Evolutionary conservation across 2,113 vertebrate species (phyloP).

Genomic region (Pandion haliaetus): DNA sequence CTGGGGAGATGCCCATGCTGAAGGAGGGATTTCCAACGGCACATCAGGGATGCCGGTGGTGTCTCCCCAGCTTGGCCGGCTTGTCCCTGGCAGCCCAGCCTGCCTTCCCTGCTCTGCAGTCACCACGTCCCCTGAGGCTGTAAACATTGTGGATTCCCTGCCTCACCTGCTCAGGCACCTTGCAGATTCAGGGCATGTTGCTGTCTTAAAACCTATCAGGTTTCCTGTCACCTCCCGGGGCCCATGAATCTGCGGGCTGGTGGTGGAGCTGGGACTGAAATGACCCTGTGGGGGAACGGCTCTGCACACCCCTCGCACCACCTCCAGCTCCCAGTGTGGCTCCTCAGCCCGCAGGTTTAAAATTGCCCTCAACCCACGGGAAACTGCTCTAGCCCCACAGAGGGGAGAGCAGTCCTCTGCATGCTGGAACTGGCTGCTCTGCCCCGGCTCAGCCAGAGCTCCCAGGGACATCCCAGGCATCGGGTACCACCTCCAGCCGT

Average conservation of each 20-base stretch:
- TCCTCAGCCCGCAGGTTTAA: background rate
- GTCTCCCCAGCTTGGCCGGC: background rate
- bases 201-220: conserved; percentile 64
- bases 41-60: background rate
- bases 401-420: background rate
- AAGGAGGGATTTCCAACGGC: background rate
- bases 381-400: background rate
- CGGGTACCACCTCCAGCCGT: background rate
- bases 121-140: background rate
- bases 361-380: background rate
- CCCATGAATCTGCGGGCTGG: conserved; percentile 29
- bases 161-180: background rate
- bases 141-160: conserved; percentile 43
- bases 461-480: background rate
- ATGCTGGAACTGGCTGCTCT: background rate
- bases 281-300: background rate
- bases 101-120: background rate
- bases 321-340: background rate
- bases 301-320: background rate
- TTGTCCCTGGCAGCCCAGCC: background rate
- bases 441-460: background rate
- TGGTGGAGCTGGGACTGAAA: conserved; percentile 20
- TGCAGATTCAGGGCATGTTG: conserved; percentile 64
- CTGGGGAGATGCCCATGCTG: accelerated
- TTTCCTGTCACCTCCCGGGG: conserved; percentile 40